Evolutionary conservation across 1,140 invertebrate species (phyloP).

Genomic region (Bicyclus anynana): DNA sequence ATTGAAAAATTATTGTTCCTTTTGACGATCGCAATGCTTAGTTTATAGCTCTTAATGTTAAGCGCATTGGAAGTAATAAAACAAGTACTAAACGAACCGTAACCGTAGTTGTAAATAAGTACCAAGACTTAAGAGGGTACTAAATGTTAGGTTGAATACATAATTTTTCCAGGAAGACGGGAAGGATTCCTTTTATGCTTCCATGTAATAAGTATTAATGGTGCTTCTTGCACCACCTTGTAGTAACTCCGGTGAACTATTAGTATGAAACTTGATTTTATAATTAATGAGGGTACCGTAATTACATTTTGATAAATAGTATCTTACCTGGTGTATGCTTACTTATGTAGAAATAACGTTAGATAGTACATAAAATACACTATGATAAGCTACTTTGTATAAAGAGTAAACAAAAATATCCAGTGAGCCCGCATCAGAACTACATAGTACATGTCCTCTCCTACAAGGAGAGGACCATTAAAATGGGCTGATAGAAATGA

Average conservation of each 20-base stretch:
- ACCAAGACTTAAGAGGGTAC: slow-evolving; percentile 26
- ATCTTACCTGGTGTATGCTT: background rate
- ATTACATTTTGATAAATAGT: background rate
- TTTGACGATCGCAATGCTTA: background rate
- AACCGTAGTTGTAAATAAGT: slow-evolving; percentile 10
- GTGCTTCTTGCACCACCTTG: slow-evolving; percentile 37
- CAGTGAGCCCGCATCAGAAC: too few species aligned
- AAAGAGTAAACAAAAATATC: too few species aligned
- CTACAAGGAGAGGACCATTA: too few species aligned
- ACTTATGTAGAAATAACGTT: too few species aligned
- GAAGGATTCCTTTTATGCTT: slow-evolving; percentile 61
- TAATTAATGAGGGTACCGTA: slow-evolving; percentile 21
- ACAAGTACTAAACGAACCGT: background rate
- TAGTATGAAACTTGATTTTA: slow-evolving; percentile 44
- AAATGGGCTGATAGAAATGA: too few species aligned
- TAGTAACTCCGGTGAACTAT: slow-evolving; percentile 53
- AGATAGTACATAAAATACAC: too few species aligned
- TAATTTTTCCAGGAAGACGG: slow-evolving; percentile 55
- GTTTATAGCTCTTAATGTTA: background rate
- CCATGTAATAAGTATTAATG: slow-evolving; percentile 64
- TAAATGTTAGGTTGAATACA: slow-evolving; percentile 49
- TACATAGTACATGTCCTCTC: too few species aligned
- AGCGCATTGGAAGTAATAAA: background rate
- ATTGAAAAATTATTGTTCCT: background rate
- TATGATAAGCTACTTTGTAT: too few species aligned